A percentile compares a stretch with the other conserved stretches of the same genome.
phyloP scores from a whole-genome alignment of 2,888 invertebrate genomes.

The Andrena hattorfiana region DNA sequence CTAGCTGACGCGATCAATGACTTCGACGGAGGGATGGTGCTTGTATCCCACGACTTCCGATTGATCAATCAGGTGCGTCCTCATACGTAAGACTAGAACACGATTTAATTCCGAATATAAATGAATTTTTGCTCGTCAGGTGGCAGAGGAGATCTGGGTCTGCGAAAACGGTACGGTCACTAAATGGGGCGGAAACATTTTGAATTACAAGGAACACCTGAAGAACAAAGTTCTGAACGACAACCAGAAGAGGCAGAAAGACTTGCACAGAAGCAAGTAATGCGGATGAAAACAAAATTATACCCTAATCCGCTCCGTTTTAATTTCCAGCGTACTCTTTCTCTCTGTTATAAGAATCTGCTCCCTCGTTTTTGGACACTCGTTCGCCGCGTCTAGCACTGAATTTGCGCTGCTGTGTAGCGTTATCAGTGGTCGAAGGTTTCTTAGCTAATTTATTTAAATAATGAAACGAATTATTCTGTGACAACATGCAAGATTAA shows the following conservation, averaged over 20 bases:
- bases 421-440: constrained; percentile 75
- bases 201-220: constrained; percentile 97
- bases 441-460: constrained; percentile 84
- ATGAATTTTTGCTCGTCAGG: constrained; percentile 86
- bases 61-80: constrained; percentile 96
- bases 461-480: constrained; percentile 62
- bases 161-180: constrained; percentile 98
- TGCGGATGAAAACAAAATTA: constrained; percentile 42
- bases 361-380: constrained; percentile 56
- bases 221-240: constrained; percentile 94
- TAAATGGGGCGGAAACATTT: constrained; percentile 98
- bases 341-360: constrained; percentile 68
- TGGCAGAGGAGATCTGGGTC: constrained; percentile 99
- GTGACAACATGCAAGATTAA: constrained; percentile 50
- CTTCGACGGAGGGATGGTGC: constrained; percentile 99
- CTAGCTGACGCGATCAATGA: constrained; percentile 98
- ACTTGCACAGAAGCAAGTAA: constrained; percentile 80
- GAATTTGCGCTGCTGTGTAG: constrained; percentile 80
- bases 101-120: background rate
- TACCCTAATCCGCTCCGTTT: constrained; percentile 46
- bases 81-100: background rate
- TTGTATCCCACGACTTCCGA: constrained; percentile 99
- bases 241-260: constrained; percentile 84
- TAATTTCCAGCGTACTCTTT: constrained; percentile 67
- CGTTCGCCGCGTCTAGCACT: constrained; percentile 48